A percentile compares a stretch with the other conserved stretches of the same genome.
Conservation (phyloP, 2,888 invertebrate species). For the Parasteatoda lunata region DNA sequence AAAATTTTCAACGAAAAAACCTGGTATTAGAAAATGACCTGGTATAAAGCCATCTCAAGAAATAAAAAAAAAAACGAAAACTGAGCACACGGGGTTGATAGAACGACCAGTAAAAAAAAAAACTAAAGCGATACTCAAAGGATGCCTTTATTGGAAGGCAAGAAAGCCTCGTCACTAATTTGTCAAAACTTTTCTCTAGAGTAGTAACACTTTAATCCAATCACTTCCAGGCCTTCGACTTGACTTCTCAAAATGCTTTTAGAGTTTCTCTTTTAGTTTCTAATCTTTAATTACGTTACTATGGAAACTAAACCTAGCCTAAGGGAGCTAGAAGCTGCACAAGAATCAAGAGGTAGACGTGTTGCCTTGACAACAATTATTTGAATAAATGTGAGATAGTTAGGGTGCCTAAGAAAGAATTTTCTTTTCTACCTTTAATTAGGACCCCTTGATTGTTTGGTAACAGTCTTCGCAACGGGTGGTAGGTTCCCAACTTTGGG, state of each 20-base stretch:
- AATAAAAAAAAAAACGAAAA: no score
- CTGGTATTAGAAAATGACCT: no score
- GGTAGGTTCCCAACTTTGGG: slow-evolving; percentile 18
- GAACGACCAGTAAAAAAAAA: no score
- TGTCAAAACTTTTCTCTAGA: slow-evolving; percentile 57
- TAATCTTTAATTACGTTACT: slow-evolving; percentile 59
- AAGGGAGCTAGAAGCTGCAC: background rate
- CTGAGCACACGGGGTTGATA: no score
- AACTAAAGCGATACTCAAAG: no score
- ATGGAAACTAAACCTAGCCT: slow-evolving; percentile 32
- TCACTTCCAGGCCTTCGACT: slow-evolving; percentile 43
- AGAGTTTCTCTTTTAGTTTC: slow-evolving; percentile 37
- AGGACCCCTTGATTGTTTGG: slow-evolving; percentile 53
- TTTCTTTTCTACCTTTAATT: slow-evolving; percentile 46
- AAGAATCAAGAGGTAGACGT: slow-evolving; percentile 46
- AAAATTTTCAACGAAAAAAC: no score
- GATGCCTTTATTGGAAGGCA: background rate
- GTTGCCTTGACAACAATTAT: slow-evolving; percentile 53
- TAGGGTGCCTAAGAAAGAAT: slow-evolving; percentile 14
- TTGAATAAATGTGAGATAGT: slow-evolving; percentile 57
- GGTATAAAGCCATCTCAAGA: no score
- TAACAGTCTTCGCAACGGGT: slow-evolving; percentile 28
- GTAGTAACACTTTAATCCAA: slow-evolving; percentile 55
- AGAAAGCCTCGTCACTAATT: slow-evolving; percentile 34
- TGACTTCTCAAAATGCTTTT: slow-evolving; percentile 43